Percentiles rank a stretch among this genome's conserved stretches.
phyloP scores from a whole-genome alignment of 2,113 vertebrate species.

The Sinocyclocheilus maitianheensis region DNA sequence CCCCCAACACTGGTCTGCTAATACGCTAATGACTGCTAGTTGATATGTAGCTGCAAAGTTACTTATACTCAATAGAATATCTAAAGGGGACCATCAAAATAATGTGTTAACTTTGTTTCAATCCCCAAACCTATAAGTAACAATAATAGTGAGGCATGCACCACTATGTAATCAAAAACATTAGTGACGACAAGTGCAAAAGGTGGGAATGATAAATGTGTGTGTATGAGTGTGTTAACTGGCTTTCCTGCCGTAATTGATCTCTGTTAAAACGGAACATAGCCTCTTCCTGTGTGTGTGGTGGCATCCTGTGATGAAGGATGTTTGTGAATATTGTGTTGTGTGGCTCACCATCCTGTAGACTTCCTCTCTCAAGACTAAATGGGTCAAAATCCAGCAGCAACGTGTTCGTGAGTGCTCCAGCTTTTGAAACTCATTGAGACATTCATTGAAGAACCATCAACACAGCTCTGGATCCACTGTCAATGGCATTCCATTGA shows the following conservation, averaged over 20 bases:
- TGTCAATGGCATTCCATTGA: background rate
- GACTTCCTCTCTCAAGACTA: constrained; percentile 34
- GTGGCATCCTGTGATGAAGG: constrained; percentile 49
- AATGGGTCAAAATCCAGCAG: background rate
- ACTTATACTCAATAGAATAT: too few species aligned
- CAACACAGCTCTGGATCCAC: background rate
- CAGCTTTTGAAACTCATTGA: background rate
- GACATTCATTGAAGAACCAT: background rate
- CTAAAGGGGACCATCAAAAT: too few species aligned
- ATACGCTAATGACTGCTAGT: too few species aligned
- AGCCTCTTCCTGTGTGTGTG: constrained; percentile 52
- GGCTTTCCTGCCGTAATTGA: constrained; percentile 47
- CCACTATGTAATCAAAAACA: background rate
- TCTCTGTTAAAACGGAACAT: constrained; percentile 41
- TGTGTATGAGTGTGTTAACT: background rate
- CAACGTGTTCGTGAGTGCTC: background rate
- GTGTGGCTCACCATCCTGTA: background rate
- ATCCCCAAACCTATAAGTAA: background rate
- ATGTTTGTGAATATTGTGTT: constrained; percentile 51
- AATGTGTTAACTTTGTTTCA: background rate
- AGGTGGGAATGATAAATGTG: background rate
- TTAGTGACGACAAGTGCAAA: background rate
- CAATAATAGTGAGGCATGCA: background rate
- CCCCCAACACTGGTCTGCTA: too few species aligned
- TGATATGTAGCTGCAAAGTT: too few species aligned